Evolutionary conservation across 2,797 vertebrate genomes (phyloP), one percentile per base, ranked within the genome.

Genomic region (Smutsia temminckii): DNA sequence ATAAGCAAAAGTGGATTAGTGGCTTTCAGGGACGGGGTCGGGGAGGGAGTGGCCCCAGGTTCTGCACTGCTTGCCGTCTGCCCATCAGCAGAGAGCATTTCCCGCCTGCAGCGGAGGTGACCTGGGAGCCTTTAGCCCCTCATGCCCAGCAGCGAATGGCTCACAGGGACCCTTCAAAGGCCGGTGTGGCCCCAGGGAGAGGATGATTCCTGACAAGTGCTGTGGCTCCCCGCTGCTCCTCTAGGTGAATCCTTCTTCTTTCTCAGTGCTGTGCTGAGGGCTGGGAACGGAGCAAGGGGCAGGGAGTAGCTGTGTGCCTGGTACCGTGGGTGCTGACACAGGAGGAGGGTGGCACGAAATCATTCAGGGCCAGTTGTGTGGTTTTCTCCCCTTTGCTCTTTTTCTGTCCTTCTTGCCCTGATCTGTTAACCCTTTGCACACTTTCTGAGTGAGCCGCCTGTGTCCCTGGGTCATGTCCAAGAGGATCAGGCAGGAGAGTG

Each of bases 41-140:
- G 49, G 8, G 20, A 9, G 4, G 0, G 32, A 16, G 25, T 12
- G 14, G 13, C n/a, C 42, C 20, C 23, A 0, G 21, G 7, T 9
- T 37, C 61, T 34, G 55, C 6, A 0, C 68, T 5, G 42, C 37
- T n/a, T 12, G 40, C 0, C 0, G 0, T 11, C 3, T 0, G 1
- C 55, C 79, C 32, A 2, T 18, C 29, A 21, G 69, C n/a, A 2
- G 1, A 37, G 64, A 42, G 11, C 9, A 1, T 1, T 18, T 68
- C 3, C 1, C 6, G 0, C 18, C 40, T 2, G 13, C 9, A 1
- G 8, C 1, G 32, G 25, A 8, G 27, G 46, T 64, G 27, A 21
- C 5, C 42, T 1, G 0, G 13, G 57, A 49, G 40, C 27, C 0
- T 1, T 2, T 32, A 8, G 17, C 75, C 37, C 4, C 0, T 12